Conservation (phyloP, 2,797 vertebrate genomes). For the Muscicapa striata region DNA sequence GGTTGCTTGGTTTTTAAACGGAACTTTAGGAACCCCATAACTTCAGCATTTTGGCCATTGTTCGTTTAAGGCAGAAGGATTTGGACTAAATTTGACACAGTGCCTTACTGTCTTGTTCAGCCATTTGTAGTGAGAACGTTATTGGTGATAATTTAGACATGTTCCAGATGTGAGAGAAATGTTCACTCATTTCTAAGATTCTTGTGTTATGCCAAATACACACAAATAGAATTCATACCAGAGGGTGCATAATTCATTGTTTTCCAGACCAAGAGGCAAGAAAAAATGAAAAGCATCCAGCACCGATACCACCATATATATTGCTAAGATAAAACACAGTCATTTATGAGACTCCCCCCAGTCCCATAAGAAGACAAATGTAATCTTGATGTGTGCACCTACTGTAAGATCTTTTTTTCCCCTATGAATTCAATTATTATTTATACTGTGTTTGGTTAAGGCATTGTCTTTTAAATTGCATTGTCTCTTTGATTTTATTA, state of each 20-base stretch:
- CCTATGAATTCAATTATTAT: not conserved
- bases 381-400: not conserved
- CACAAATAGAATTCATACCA: not conserved
- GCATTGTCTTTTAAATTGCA: not conserved
- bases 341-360: not conserved
- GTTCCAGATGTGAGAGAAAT: conserved; percentile 40
- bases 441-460: not conserved
- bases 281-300: conserved; percentile 18
- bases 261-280: not conserved
- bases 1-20: not conserved
- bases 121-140: not conserved
- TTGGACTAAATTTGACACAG: not conserved
- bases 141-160: conserved; percentile 31
- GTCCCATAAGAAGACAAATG: not conserved
- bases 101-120: conserved; percentile 6
- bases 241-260: not conserved
- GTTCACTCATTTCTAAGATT: conserved; percentile 39
- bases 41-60: not conserved
- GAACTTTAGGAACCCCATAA: not conserved
- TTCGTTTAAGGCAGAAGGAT: not conserved
- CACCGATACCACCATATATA: not conserved
- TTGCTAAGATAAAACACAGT: not conserved
- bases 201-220: conserved; percentile 19
- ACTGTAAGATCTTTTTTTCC: not conserved
- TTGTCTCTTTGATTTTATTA: not conserved